Conservation (phyloP, 1,140 invertebrate genomes). For the Aethina tumida region DNA sequence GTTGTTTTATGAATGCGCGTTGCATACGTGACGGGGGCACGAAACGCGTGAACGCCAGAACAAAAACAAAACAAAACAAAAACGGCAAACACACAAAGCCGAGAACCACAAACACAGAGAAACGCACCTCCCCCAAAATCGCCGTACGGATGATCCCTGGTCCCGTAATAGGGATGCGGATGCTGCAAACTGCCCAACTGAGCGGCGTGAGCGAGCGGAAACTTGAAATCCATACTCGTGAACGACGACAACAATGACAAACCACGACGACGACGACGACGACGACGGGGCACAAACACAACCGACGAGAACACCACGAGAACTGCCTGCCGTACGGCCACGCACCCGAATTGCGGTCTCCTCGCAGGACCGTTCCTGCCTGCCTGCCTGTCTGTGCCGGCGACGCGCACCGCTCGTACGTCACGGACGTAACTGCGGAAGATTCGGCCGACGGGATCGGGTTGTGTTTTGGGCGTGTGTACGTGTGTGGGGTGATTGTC, state of each 20-base stretch:
- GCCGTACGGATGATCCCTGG: too few relatives aligned
- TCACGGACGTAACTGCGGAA: neutral
- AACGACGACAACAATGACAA: too few relatives aligned
- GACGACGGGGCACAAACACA: too few relatives aligned
- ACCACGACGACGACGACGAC: too few relatives aligned
- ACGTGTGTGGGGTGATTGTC: constrained; percentile 9
- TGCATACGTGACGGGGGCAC: too few relatives aligned
- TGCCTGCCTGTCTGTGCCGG: neutral
- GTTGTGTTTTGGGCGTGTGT: constrained; percentile 15
- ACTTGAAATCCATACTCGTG: constrained; percentile 27
- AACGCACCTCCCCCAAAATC: too few relatives aligned
- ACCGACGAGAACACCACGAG: too few relatives aligned
- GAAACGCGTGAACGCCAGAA: too few relatives aligned
- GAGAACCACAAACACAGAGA: too few relatives aligned
- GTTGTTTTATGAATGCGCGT: too few relatives aligned
- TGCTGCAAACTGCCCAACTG: constrained; percentile 22
- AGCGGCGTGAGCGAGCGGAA: constrained; percentile 18
- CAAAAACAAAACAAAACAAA: constrained; percentile 4
- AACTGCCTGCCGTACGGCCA: too few relatives aligned
- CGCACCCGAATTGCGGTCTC: neutral
- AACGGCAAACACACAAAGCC: neutral
- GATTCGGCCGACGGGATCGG: constrained; percentile 7
- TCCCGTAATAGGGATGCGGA: constrained; percentile 25
- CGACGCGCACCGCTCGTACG: neutral
- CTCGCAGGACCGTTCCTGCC: neutral